phyloP scores from a whole-genome alignment of 2,888 invertebrate species.

The Clitarchus hookeri region DNA sequence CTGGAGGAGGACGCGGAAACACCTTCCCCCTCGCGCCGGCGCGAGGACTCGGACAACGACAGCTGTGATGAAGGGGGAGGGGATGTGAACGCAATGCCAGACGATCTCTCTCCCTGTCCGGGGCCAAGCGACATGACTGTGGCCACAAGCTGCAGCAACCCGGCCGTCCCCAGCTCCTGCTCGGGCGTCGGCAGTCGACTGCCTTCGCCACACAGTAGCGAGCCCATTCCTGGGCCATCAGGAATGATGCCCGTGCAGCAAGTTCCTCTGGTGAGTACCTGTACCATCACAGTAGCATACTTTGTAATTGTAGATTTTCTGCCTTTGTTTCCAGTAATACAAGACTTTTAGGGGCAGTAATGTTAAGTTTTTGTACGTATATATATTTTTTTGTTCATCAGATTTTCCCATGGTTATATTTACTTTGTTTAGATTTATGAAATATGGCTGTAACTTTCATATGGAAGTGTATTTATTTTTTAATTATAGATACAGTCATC shows the following conservation, averaged over 20 bases:
- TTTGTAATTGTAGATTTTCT: too few relatives aligned
- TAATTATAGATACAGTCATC: too few relatives aligned
- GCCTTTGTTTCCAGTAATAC: too few relatives aligned
- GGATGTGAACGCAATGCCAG: constrained; percentile 35
- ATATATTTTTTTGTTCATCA: too few relatives aligned
- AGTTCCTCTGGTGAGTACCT: constrained; percentile 77
- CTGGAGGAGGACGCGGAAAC: constrained; percentile 36
- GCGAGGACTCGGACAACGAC: constrained; percentile 45
- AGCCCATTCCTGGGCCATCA: constrained; percentile 79
- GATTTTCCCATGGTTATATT: too few relatives aligned
- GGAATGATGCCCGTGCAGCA: constrained; percentile 85
- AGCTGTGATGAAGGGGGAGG: constrained; percentile 40
- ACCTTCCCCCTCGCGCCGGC: constrained; percentile 42
- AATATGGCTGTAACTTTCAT: too few relatives aligned
- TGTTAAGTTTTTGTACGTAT: too few relatives aligned
- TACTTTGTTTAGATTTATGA: too few relatives aligned
- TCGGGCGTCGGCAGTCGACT: constrained; percentile 43
- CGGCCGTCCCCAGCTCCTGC: constrained; percentile 49
- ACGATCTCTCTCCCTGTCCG: constrained; percentile 37
- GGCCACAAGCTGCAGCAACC: constrained; percentile 44
- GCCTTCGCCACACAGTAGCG: constrained; percentile 67
- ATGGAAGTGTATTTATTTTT: too few relatives aligned
- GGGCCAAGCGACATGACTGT: constrained; percentile 43
- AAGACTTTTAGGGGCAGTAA: too few relatives aligned
- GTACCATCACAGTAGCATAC: too few relatives aligned